Percentiles rank a stretch among this genome's conserved stretches.
Evolutionary conservation across 2,888 invertebrate species (phyloP).

Genomic region (Eulithis testata): DNA sequence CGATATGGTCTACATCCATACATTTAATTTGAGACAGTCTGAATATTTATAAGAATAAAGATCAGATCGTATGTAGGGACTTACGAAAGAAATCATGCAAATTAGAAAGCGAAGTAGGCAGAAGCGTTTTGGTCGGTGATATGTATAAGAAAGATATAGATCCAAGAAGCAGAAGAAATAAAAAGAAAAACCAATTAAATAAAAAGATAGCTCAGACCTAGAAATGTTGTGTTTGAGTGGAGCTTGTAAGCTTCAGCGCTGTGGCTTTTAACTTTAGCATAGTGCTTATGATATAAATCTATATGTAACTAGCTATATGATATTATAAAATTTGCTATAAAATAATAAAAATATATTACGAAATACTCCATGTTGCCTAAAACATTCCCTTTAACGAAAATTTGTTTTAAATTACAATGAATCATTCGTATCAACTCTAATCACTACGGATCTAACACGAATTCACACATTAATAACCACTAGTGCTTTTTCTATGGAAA

Average conservation of each 20-base stretch:
- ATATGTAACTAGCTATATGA: constrained; percentile 44
- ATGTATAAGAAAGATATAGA: constrained; percentile 25
- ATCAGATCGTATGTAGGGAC: constrained; percentile 29
- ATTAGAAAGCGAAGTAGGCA: constrained; percentile 49
- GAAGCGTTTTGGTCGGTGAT: constrained; percentile 47
- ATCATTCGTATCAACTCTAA: constrained; percentile 53
- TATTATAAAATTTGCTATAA: constrained; percentile 46
- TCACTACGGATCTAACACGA: constrained; percentile 64
- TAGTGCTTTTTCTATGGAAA: constrained; percentile 69
- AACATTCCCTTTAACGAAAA: constrained; percentile 71
- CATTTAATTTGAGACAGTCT: background rate
- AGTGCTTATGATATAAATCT: constrained; percentile 49
- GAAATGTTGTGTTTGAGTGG: constrained; percentile 50
- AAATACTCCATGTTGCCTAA: constrained; percentile 72
- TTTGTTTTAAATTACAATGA: constrained; percentile 35
- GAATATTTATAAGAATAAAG: background rate
- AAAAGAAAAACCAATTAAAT: constrained; percentile 29
- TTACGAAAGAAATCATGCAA: constrained; percentile 25
- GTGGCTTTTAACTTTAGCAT: constrained; percentile 48
- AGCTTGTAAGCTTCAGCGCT: constrained; percentile 52
- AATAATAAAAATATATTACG: constrained; percentile 51
- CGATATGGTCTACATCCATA: constrained; percentile 8
- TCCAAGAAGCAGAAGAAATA: constrained; percentile 28
- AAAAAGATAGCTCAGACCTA: constrained; percentile 42
- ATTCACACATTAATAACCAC: constrained; percentile 69